Conservation (phyloP, 1,140 invertebrate genomes). For the Anastrepha ludens region DNA sequence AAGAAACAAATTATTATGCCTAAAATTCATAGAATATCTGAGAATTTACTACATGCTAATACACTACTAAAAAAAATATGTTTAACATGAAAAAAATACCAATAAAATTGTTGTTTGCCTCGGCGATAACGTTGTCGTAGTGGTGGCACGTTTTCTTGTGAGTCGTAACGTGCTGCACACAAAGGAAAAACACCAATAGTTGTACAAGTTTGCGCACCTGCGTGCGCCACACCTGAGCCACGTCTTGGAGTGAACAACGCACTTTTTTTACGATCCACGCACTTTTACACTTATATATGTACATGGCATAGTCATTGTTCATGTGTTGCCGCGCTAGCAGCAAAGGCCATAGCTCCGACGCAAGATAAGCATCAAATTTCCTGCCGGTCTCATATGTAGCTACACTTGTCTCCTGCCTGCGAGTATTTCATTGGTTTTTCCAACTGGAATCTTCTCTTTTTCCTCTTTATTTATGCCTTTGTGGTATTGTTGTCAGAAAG, state of each 20-base stretch:
- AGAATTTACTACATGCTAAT: conserved; percentile 5
- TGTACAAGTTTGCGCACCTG: conserved; percentile 11
- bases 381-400: neutral
- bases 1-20: conserved; percentile 44
- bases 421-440: neutral
- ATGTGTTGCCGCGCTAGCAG: neutral
- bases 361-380: conserved; percentile 48
- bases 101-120: conserved; percentile 13
- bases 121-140: neutral
- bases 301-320: neutral
- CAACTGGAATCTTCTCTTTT: neutral
- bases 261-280: conserved; percentile 16
- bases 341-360: neutral
- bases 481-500: conserved; percentile 19
- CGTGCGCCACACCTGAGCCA: conserved; percentile 10
- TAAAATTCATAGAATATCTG: conserved; percentile 45
- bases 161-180: conserved; percentile 19
- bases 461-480: conserved; percentile 3
- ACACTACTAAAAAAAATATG: neutral
- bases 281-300: neutral
- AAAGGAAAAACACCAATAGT: conserved; percentile 22
- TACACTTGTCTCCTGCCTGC: neutral
- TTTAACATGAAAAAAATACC: conserved; percentile 27
- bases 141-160: conserved; percentile 6
- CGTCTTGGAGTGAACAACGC: conserved; percentile 1